These are phyloP conservation scores for Tauraco erythrolophus DNA, from an alignment of 2,113 vertebrate genomes.

Conservation along the genomic window DNA sequence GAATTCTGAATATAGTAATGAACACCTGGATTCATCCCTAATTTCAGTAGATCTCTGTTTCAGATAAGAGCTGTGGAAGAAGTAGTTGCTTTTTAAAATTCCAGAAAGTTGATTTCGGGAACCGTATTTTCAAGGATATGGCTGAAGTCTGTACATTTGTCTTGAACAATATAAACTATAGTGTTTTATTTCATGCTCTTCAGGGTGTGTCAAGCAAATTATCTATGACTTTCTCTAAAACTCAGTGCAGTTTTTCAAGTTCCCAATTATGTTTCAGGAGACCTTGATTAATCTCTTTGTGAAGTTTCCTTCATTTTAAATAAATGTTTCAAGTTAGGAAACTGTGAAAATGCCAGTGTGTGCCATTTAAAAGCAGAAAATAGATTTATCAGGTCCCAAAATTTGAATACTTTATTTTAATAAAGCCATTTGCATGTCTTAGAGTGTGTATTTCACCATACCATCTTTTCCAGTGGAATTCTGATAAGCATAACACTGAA, in stretches of 20 bases:
- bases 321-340: neutral
- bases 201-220: neutral
- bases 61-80: neutral
- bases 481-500: neutral
- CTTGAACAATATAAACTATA: neutral
- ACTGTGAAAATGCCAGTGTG: neutral
- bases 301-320: neutral
- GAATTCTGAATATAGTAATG: neutral
- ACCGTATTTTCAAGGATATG: neutral
- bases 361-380: conserved; percentile 3
- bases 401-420: neutral
- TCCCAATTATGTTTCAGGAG: conserved; percentile 4
- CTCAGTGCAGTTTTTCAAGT: neutral
- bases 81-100: neutral
- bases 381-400: neutral
- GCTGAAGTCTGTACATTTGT: neutral
- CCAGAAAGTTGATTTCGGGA: neutral
- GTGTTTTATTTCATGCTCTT: conserved; percentile 9
- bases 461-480: neutral
- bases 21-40: neutral
- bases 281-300: conserved; percentile 16
- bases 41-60: neutral
- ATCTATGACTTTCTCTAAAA: neutral
- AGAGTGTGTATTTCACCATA: neutral
- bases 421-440: neutral